Conservation (phyloP, 1,140 invertebrate species). For the Aphidius gifuensis region DNA sequence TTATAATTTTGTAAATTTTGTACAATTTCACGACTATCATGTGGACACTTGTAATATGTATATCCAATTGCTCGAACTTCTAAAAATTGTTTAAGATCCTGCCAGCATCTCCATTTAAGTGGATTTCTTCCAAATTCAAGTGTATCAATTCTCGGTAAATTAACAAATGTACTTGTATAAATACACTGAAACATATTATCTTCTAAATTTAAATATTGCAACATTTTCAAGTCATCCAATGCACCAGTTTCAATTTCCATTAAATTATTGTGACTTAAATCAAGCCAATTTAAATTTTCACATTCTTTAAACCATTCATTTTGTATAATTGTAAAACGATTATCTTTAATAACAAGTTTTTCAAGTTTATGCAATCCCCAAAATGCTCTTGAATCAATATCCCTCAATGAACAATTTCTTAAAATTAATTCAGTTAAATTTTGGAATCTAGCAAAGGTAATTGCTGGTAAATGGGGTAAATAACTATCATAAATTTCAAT, state of each 20-base stretch:
- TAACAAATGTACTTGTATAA: constrained; percentile 33
- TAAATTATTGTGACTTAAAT: constrained; percentile 37
- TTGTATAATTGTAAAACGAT: constrained; percentile 30
- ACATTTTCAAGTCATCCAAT: constrained; percentile 28
- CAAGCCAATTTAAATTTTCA: constrained; percentile 29
- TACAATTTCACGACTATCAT: constrained; percentile 35
- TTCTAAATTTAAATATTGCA: constrained; percentile 36
- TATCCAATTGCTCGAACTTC: constrained; percentile 35
- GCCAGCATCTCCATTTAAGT: constrained; percentile 39
- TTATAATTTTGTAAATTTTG: constrained; percentile 31
- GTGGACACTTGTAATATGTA: constrained; percentile 33
- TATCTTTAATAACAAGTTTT: constrained; percentile 34
- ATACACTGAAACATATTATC: constrained; percentile 39
- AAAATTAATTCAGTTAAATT: constrained; percentile 33
- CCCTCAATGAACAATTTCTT: constrained; percentile 32
- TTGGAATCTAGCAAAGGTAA: constrained; percentile 26
- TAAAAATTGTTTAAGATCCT: constrained; percentile 37
- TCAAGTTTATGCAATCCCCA: constrained; percentile 24
- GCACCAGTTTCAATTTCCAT: constrained; percentile 33
- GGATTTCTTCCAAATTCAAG: constrained; percentile 38
- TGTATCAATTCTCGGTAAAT: constrained; percentile 29
- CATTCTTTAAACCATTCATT: constrained; percentile 32
- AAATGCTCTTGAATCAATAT: constrained; percentile 32
- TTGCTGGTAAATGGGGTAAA: constrained; percentile 24
- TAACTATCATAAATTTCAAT: constrained; percentile 37